Evolutionary conservation across 2,113 vertebrate species (phyloP), one percentile per base, ranked within the genome.

Genomic region (Tenrec ecaudatus): DNA sequence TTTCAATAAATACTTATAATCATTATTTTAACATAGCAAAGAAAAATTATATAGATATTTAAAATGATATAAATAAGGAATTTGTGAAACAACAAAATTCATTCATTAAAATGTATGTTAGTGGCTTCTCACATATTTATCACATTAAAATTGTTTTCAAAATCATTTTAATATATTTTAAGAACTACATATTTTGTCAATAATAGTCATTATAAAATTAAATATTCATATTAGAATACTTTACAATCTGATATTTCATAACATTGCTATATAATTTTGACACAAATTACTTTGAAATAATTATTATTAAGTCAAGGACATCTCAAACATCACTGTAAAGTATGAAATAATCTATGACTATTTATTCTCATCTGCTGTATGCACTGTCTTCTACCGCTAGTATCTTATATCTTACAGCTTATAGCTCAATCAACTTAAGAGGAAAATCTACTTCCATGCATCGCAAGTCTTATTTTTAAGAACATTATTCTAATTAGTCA

Each of bases 401-500:
- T 20, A 36, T 0, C 12, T n/a, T 71, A 17, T n/a, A 73, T 36
- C 7, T 92, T 14, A n/a, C n/a, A n/a, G n/a, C n/a, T n/a, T n/a
- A n/a, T n/a, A n/a, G n/a, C n/a, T n/a, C n/a, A n/a, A 71, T 20
- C 15, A 58, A 58, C 0, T 14, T 80, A 43, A 87, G 23, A 0
- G 1, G 57, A 43, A 68, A 66, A 0, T 38, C 29, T 57, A 3
- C 64, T 88, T 17, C 19, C 33, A 6, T 0, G 90, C 3, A 47
- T 3, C 8, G 8, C 0, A n/a, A 31, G 4, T 77, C 20, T 76
- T 88, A 85, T 33, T 66, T 94, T 80, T 58, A 83, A 38, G 12
- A 92, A 88, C 82, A 68, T 81, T 38, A 20, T 76, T 91, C 78
- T 88, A 86, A 58, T 60, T 88, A 36, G 15, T 76, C 62, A 86